Evolutionary conservation across 2,113 vertebrate genomes (phyloP).

Genomic region (Gobius niger): DNA sequence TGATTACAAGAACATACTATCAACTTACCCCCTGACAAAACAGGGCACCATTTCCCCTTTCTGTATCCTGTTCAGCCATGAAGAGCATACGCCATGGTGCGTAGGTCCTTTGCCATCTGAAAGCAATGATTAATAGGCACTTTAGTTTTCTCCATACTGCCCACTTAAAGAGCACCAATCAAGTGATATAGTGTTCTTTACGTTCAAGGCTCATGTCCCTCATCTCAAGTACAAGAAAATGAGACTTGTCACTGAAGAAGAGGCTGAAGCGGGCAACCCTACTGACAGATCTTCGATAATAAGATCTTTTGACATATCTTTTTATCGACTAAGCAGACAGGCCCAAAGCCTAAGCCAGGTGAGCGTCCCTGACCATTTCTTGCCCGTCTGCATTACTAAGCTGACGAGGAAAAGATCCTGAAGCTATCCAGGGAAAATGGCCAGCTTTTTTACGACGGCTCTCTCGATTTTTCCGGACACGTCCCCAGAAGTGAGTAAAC

Average conservation of each 20-base stretch:
- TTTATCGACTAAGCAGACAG: no score
- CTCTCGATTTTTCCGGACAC: no score
- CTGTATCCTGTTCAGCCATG: slow-evolving; percentile 94
- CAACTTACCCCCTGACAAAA: slow-evolving; percentile 90
- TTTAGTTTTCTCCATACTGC: slow-evolving; percentile 33
- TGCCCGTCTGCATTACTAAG: no score
- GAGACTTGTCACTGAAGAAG: not conserved
- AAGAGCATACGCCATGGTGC: slow-evolving; percentile 96
- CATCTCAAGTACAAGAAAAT: not conserved
- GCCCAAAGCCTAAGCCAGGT: no score
- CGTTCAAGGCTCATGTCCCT: slow-evolving; percentile 20
- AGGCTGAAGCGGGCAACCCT: not conserved
- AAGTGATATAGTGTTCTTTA: slow-evolving; percentile 29
- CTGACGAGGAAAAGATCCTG: no score
- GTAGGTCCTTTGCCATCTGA: slow-evolving; percentile 89
- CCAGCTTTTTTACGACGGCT: no score
- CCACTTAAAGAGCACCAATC: slow-evolving; percentile 24
- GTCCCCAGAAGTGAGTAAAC: no score
- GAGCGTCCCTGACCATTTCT: no score
- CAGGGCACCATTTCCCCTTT: slow-evolving; percentile 90
- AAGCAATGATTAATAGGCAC: slow-evolving; percentile 47
- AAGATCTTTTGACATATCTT: no score
- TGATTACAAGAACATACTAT: not conserved
- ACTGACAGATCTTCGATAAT: no score
- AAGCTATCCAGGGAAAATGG: no score